Evolutionary conservation across 2,797 vertebrate genomes (phyloP).

Genomic region (Podarcis siculus): DNA sequence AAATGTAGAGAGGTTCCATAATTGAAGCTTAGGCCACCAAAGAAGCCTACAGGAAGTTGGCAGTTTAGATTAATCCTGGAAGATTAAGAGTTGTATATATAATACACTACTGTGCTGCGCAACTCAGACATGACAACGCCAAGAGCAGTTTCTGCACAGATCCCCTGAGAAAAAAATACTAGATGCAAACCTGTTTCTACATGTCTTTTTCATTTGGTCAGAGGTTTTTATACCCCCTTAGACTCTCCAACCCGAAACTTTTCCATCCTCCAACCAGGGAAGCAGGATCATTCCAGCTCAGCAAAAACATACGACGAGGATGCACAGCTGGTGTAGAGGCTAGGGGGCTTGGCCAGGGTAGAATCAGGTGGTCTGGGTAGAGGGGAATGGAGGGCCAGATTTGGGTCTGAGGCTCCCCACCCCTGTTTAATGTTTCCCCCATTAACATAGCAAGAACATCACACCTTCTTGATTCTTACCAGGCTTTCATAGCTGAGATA

Average conservation of each 20-base stretch:
- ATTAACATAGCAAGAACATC: not conserved
- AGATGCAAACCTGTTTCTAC: not conserved
- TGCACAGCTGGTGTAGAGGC: too few species aligned
- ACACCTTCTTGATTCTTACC: not conserved
- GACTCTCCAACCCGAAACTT: not conserved
- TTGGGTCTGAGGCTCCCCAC: too few species aligned
- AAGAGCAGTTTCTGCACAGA: not conserved
- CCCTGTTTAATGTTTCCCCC: too few species aligned
- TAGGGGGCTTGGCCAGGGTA: too few species aligned
- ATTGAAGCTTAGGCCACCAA: constrained; percentile 25
- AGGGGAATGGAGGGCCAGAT: too few species aligned
- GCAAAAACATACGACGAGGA: too few species aligned
- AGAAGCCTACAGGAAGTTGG: constrained; percentile 27
- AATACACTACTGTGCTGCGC: not conserved
- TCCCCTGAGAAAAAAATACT: not conserved
- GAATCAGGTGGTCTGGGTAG: too few species aligned
- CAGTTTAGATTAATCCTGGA: constrained; percentile 21
- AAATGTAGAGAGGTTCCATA: constrained; percentile 27
- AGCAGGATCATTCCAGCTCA: too few species aligned
- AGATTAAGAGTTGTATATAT: constrained; percentile 27
- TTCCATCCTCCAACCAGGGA: too few species aligned
- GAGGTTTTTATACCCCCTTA: too few species aligned
- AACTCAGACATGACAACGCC: constrained; percentile 4
- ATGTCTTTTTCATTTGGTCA: too few species aligned
- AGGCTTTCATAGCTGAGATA: not conserved